These are phyloP conservation scores for Pharmacophagus antenor DNA, from an alignment of 2,888 invertebrate species.

Conservation along the genomic window DNA sequence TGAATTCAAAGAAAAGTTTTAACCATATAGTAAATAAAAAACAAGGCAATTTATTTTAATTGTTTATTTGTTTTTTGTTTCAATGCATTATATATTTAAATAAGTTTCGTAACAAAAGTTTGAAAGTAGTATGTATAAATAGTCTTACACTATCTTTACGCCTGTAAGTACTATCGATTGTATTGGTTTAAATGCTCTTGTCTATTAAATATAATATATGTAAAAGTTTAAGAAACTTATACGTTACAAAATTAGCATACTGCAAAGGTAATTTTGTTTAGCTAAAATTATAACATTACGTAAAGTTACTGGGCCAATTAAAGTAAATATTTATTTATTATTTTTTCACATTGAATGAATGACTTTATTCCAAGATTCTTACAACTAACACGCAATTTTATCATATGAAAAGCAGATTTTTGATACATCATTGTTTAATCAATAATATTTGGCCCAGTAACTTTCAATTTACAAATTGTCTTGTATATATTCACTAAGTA, in stretches of 20 bases:
- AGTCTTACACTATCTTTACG: constrained; percentile 73
- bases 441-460: constrained; percentile 36
- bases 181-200: constrained; percentile 54
- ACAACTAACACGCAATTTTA: constrained; percentile 4
- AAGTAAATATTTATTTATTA: constrained; percentile 9
- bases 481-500: constrained; percentile 68
- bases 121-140: constrained; percentile 74
- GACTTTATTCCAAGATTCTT: constrained; percentile 8
- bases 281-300: constrained; percentile 46
- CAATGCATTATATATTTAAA: constrained; percentile 78
- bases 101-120: constrained; percentile 78
- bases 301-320: constrained; percentile 40
- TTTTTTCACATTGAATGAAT: not conserved
- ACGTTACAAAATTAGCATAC: constrained; percentile 45
- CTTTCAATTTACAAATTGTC: constrained; percentile 39
- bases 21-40: constrained; percentile 42
- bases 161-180: constrained; percentile 65
- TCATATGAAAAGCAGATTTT: constrained; percentile 7
- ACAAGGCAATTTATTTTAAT: constrained; percentile 49
- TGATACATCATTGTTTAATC: not conserved
- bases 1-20: not conserved
- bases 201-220: constrained; percentile 50
- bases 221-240: constrained; percentile 43
- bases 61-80: constrained; percentile 78
- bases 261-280: constrained; percentile 52